A percentile compares a stretch with the other conserved stretches of the same genome.
These are phyloP conservation scores for Iguana delicatissima DNA, from an alignment of 2,797 vertebrate genomes.

Conservation along the genomic window DNA sequence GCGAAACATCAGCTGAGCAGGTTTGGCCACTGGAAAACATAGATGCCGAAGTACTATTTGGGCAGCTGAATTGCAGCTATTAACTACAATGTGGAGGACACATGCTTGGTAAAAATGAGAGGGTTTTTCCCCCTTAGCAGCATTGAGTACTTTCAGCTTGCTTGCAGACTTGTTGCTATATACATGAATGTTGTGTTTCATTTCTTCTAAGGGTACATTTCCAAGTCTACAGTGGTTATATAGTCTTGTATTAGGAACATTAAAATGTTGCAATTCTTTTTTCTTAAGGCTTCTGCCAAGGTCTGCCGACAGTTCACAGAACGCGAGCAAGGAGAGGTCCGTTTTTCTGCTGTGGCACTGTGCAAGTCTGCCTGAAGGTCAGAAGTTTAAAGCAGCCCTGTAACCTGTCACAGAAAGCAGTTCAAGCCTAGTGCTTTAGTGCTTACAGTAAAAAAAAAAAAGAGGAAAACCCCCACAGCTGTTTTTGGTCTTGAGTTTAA, in stretches of 20 bases:
- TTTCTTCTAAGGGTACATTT: neutral
- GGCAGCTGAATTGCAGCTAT: too few relatives aligned
- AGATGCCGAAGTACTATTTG: neutral
- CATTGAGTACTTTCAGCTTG: neutral
- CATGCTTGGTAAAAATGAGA: neutral
- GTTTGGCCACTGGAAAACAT: neutral
- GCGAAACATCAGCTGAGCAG: too few relatives aligned
- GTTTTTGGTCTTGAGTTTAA: slow-evolving; percentile 63
- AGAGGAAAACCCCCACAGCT: slow-evolving; percentile 45
- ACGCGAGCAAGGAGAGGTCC: slow-evolving; percentile 92
- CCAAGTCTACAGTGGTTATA: neutral
- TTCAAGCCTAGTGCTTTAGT: slow-evolving; percentile 68
- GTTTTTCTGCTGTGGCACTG: slow-evolving; percentile 95
- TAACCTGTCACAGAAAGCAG: slow-evolving; percentile 61
- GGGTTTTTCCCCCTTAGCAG: neutral
- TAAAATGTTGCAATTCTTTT: neutral
- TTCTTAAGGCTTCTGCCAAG: slow-evolving; percentile 88
- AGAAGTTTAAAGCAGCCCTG: slow-evolving; percentile 48
- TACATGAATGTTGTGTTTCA: neutral
- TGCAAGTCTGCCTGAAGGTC: slow-evolving; percentile 82
- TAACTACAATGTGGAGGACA: neutral
- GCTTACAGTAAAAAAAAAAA: slow-evolving; percentile 59
- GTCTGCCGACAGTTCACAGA: slow-evolving; percentile 92
- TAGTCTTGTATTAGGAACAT: slow-evolving; percentile 24
- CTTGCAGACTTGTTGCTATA: neutral